These are phyloP conservation scores for Ooceraea biroi DNA, from an alignment of 1,140 invertebrate genomes.

Conservation along the genomic window DNA sequence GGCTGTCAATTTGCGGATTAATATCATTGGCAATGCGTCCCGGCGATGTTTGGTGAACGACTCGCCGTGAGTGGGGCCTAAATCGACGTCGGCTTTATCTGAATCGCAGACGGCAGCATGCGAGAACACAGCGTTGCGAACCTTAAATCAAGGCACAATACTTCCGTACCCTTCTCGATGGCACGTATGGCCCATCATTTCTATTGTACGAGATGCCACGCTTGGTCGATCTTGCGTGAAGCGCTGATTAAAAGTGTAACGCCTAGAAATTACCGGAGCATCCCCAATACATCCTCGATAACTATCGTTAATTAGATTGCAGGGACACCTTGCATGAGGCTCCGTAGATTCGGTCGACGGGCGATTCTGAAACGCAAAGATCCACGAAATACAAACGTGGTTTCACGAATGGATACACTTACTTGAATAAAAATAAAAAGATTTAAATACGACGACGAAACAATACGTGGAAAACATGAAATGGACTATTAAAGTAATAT, in stretches of 20 bases:
- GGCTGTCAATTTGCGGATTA: slow-evolving; percentile 48
- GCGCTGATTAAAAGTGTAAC: slow-evolving; percentile 76
- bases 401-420: background rate
- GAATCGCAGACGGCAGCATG: slow-evolving; percentile 71
- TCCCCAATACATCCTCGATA: slow-evolving; percentile 55
- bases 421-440: too few species aligned
- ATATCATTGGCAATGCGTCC: slow-evolving; percentile 22
- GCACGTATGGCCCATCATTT: slow-evolving; percentile 52
- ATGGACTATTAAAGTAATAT: too few species aligned
- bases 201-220: slow-evolving; percentile 67
- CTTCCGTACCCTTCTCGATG: slow-evolving; percentile 52
- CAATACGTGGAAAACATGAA: too few species aligned
- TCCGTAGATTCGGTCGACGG: background rate
- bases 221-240: slow-evolving; percentile 72
- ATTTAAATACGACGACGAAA: too few species aligned
- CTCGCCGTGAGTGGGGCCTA: slow-evolving; percentile 41
- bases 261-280: slow-evolving; percentile 71
- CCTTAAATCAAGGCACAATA: slow-evolving; percentile 76
- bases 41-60: slow-evolving; percentile 31
- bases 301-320: slow-evolving; percentile 70
- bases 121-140: slow-evolving; percentile 59
- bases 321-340: background rate
- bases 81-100: slow-evolving; percentile 69
- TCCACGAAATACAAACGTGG: background rate
- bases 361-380: background rate